These are phyloP conservation scores for Channa maculata DNA, from an alignment of 2,113 vertebrate genomes.

Conservation along the genomic window DNA sequence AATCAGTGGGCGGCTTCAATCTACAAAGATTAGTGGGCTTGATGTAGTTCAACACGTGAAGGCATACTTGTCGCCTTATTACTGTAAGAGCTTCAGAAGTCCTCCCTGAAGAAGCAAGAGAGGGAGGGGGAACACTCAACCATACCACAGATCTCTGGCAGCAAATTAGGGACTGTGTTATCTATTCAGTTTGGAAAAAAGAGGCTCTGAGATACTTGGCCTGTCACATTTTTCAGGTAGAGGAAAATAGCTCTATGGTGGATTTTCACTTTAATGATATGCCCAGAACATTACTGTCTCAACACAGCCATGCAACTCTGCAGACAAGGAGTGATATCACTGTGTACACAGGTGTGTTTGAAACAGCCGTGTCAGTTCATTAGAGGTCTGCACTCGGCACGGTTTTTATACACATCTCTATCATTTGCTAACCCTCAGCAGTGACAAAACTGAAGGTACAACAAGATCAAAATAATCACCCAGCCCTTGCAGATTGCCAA, in stretches of 20 bases:
- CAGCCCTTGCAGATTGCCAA: neutral
- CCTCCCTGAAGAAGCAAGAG: constrained; percentile 72
- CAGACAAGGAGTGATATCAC: constrained; percentile 28
- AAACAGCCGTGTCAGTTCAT: constrained; percentile 29
- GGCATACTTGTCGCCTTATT: constrained; percentile 82
- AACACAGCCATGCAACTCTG: constrained; percentile 27
- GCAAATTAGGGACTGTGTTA: constrained; percentile 79
- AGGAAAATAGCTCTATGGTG: constrained; percentile 50
- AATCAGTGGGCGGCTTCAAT: constrained; percentile 84
- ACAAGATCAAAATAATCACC: neutral
- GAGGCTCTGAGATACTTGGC: constrained; percentile 55
- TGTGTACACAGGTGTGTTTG: constrained; percentile 26
- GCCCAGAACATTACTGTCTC: constrained; percentile 39
- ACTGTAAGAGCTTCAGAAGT: constrained; percentile 80
- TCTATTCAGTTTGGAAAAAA: constrained; percentile 70
- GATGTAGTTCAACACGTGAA: constrained; percentile 80
- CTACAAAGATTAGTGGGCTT: constrained; percentile 81
- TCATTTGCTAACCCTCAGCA: constrained; percentile 14
- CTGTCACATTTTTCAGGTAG: constrained; percentile 66
- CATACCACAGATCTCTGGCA: constrained; percentile 72
- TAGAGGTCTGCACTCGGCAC: constrained; percentile 16
- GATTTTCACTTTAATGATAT: constrained; percentile 64
- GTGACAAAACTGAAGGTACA: constrained; percentile 21
- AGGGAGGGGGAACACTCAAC: constrained; percentile 64
- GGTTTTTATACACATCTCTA: constrained; percentile 23